These are phyloP conservation scores for Corella eumyota DNA, from an alignment of 23 tunicate genomes.

Conservation along the genomic window DNA sequence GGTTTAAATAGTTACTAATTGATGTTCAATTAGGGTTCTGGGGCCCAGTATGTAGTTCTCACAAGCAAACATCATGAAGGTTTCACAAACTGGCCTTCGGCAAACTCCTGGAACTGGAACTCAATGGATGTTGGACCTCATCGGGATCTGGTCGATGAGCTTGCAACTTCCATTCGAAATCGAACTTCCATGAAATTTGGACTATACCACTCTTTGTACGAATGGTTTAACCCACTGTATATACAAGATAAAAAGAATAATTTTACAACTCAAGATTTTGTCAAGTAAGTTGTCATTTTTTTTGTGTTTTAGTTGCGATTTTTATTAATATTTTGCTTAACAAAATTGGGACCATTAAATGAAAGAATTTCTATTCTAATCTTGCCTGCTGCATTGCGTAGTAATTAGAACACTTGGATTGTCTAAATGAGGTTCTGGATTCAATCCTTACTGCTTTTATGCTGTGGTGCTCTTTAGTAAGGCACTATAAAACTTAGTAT, in stretches of 20 bases:
- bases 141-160: slow-evolving; percentile 64
- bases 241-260: slow-evolving; percentile 17
- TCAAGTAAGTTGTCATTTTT: slow-evolving; percentile 17
- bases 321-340: too few species aligned
- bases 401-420: too few species aligned
- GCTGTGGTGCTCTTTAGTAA: too few species aligned
- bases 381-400: too few species aligned
- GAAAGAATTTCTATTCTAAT: too few species aligned
- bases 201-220: slow-evolving; percentile 49
- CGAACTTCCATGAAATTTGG: slow-evolving; percentile 38
- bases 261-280: slow-evolving; percentile 42
- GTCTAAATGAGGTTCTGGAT: too few species aligned
- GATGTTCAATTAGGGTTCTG: slow-evolving; percentile 3
- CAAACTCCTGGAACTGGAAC: slow-evolving; percentile 55
- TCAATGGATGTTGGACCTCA: slow-evolving; percentile 54
- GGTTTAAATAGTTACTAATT: neutral
- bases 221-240: slow-evolving; percentile 44
- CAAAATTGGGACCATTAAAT: too few species aligned
- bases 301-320: too few species aligned
- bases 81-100: slow-evolving; percentile 66
- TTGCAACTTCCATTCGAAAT: slow-evolving; percentile 31
- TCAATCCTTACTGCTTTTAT: too few species aligned
- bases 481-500: too few species aligned
- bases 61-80: slow-evolving; percentile 63
- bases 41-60: slow-evolving; percentile 41